Evolutionary conservation across 2,797 vertebrate genomes (phyloP).

Genomic region (Pagetopsis macropterus): DNA sequence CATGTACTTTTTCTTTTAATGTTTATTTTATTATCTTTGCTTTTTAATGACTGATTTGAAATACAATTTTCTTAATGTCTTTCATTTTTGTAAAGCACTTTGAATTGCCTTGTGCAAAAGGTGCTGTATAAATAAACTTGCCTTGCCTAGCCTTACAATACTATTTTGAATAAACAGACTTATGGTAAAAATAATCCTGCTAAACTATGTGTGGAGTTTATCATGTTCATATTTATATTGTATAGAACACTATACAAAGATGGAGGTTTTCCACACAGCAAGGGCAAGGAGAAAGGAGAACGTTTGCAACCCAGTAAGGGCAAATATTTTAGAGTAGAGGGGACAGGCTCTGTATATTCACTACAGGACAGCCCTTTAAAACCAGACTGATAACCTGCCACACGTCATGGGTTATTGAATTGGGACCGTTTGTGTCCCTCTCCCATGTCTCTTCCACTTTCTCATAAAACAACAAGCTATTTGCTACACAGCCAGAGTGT

Average conservation of each 20-base stretch:
- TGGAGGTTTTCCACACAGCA: not conserved
- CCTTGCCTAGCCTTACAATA: too few relatives aligned
- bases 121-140: too few relatives aligned
- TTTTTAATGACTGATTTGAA: too few relatives aligned
- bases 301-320: conserved; percentile 15
- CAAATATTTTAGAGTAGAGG: conserved; percentile 26
- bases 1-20: too few relatives aligned
- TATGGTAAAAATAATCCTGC: not conserved
- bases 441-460: conserved; percentile 61
- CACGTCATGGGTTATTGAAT: conserved; percentile 57
- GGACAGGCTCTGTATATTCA: conserved; percentile 19
- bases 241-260: conserved; percentile 3
- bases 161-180: not conserved
- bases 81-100: too few relatives aligned
- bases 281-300: conserved; percentile 9
- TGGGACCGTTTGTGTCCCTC: conserved; percentile 51
- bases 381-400: conserved; percentile 34
- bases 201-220: not conserved
- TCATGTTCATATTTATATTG: not conserved
- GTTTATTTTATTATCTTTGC: too few relatives aligned
- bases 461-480: conserved; percentile 72
- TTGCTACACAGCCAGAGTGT: conserved; percentile 65
- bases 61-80: too few relatives aligned
- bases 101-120: too few relatives aligned
- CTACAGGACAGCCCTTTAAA: conserved; percentile 43